phyloP scores from a whole-genome alignment of 2,888 invertebrate genomes.

The Caenorhabditis sinica region DNA sequence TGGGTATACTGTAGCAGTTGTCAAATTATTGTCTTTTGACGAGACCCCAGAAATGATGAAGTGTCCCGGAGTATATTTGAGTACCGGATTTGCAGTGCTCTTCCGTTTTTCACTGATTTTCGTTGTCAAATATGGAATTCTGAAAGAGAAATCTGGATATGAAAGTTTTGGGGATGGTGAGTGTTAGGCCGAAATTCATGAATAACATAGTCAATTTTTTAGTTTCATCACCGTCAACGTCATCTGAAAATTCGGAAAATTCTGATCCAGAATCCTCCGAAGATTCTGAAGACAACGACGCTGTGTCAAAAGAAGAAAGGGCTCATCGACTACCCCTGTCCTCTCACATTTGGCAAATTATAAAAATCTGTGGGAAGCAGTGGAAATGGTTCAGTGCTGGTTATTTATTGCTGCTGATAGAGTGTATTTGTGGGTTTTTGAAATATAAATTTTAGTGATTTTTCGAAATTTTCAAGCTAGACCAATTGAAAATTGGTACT shows the following conservation, averaged over 20 bases:
- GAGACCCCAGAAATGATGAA: conserved; percentile 44
- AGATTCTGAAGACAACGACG: conserved; percentile 54
- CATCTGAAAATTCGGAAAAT: too few relatives aligned
- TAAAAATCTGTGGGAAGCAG: conserved; percentile 52
- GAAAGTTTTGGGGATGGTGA: conserved; percentile 46
- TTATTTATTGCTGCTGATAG: conserved; percentile 41
- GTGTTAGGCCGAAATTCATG: too few relatives aligned
- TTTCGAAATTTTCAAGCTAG: too few relatives aligned
- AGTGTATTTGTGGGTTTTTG: conserved; percentile 46
- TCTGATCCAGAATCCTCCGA: conserved; percentile 18
- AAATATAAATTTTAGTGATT: too few relatives aligned
- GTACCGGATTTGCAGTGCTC: conserved; percentile 32
- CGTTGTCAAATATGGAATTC: conserved; percentile 32
- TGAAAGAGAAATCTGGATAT: conserved; percentile 19
- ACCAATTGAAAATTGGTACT: too few relatives aligned
- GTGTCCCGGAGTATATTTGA: conserved; percentile 53
- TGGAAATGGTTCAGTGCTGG: conserved; percentile 61
- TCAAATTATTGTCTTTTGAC: conserved; percentile 53
- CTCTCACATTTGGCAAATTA: conserved; percentile 53
- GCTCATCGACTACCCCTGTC: conserved; percentile 54
- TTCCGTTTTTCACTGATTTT: conserved; percentile 39
- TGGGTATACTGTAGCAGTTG: conserved; percentile 45
- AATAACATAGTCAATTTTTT: too few relatives aligned
- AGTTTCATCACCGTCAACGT: conserved; percentile 10
- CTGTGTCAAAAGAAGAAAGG: conserved; percentile 55